Conservation (phyloP, 2,888 invertebrate genomes). For the Noctua pronuba region DNA sequence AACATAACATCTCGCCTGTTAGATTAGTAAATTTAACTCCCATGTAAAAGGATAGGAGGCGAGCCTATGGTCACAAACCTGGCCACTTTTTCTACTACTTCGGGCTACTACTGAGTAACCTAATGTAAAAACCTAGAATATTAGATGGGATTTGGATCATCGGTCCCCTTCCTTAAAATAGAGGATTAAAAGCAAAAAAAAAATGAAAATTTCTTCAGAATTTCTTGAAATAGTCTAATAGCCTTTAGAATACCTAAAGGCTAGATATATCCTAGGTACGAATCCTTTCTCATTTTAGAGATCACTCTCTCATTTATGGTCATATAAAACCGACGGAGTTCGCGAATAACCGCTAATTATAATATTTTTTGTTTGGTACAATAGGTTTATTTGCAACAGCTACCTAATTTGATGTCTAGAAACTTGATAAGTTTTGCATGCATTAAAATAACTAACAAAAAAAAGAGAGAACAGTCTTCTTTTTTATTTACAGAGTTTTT, state of each 20-base stretch:
- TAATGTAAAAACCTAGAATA: neutral
- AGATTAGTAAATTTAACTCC: neutral
- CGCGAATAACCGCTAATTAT: conserved; percentile 27
- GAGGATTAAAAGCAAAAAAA: neutral
- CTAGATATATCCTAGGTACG: neutral
- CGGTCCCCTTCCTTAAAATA: neutral
- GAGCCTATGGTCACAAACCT: neutral
- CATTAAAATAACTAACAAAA: neutral
- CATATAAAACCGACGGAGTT: conserved; percentile 23
- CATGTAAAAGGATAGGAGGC: too few relatives aligned
- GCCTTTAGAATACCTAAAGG: neutral
- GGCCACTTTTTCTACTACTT: too few relatives aligned
- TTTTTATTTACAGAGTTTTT: neutral
- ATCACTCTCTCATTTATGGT: conserved; percentile 22
- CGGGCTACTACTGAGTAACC: fast-evolving
- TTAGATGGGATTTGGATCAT: neutral
- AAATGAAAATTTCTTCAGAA: neutral
- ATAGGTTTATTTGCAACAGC: neutral
- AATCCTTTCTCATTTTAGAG: neutral
- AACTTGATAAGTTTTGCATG: neutral
- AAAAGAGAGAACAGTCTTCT: conserved; percentile 4
- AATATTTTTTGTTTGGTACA: conserved; percentile 6
- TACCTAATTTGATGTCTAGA: neutral
- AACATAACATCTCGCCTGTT: neutral
- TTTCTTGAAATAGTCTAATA: neutral